Evolutionary conservation across 2,888 invertebrate species (phyloP).

Genomic region (Conchocele bisecta): DNA sequence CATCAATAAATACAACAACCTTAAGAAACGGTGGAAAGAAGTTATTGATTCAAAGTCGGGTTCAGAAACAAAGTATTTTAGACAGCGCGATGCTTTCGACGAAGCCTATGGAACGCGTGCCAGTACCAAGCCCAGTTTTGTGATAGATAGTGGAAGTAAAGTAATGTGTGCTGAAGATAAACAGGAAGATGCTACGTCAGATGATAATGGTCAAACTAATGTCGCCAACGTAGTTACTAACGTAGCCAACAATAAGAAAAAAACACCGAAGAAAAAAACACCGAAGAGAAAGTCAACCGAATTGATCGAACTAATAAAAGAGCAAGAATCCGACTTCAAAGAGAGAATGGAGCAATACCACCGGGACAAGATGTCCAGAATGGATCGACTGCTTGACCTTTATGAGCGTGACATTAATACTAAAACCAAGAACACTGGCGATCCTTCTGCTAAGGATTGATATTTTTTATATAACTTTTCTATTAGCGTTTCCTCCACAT

Average conservation of each 20-base stretch:
- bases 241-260: too few relatives aligned
- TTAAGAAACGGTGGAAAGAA: constrained; percentile 22
- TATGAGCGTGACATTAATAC: not conserved
- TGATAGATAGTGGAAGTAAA: not conserved
- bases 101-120: constrained; percentile 5
- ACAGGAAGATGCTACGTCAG: not conserved
- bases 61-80: constrained; percentile 11
- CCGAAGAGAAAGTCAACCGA: not conserved
- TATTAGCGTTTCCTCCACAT: too few relatives aligned
- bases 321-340: not conserved
- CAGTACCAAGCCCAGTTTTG: constrained; percentile 3
- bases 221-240: not conserved
- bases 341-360: not conserved
- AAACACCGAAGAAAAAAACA: too few relatives aligned
- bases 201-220: not conserved
- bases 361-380: not conserved
- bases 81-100: constrained; percentile 6
- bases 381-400: not conserved
- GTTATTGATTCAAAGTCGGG: constrained; percentile 6
- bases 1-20: constrained; percentile 7
- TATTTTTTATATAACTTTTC: not conserved
- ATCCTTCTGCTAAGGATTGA: not conserved
- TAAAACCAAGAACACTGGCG: not conserved
- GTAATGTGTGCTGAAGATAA: not conserved
- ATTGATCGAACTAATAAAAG: not conserved